These are phyloP conservation scores for Phoebastria nigripes DNA, from an alignment of 2,797 vertebrate species.

Conservation along the genomic window DNA sequence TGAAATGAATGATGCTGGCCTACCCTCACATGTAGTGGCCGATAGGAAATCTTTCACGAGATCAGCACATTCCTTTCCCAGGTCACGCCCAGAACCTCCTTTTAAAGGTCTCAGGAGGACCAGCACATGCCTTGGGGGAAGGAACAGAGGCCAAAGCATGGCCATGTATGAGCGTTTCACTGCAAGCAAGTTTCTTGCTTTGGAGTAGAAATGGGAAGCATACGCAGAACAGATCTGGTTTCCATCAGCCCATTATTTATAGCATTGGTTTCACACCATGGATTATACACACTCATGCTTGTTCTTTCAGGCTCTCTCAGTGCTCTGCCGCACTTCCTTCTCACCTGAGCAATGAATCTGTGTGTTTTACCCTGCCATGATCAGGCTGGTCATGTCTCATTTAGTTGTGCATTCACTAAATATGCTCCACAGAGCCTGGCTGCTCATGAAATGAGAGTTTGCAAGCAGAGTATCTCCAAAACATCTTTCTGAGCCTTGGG, in stretches of 20 bases:
- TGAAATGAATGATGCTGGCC: background rate
- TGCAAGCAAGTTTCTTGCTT: background rate
- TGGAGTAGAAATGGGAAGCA: constrained; percentile 10
- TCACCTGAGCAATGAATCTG: constrained; percentile 6
- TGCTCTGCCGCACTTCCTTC: background rate
- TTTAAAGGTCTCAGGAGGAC: background rate
- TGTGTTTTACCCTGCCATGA: background rate
- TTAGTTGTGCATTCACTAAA: background rate
- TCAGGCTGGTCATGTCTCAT: background rate
- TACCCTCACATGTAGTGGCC: background rate
- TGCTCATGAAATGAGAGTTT: background rate
- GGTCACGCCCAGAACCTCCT: background rate
- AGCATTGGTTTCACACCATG: constrained; percentile 3
- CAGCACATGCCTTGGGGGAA: background rate
- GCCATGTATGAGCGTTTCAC: background rate
- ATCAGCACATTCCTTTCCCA: background rate
- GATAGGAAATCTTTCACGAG: background rate
- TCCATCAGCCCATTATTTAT: constrained; percentile 41
- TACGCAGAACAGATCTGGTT: constrained; percentile 2
- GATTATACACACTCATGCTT: background rate
- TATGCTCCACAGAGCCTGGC: background rate
- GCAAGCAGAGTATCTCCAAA: background rate
- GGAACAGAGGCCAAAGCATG: background rate
- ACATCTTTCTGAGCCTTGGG: background rate
- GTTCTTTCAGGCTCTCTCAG: background rate